phyloP scores from a whole-genome alignment of 2,113 vertebrate species.

The Tapirus terrestris region DNA sequence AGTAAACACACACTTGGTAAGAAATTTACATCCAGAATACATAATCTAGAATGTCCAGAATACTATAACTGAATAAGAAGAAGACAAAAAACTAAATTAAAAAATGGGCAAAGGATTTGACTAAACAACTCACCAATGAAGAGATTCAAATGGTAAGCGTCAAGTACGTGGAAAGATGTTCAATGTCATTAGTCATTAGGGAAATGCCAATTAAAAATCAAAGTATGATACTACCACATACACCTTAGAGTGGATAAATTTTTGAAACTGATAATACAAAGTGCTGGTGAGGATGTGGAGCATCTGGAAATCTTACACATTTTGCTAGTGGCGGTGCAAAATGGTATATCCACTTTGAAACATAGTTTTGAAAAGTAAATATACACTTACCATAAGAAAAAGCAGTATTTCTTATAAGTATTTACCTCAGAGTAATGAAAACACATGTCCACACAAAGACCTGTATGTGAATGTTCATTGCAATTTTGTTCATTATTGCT shows the following conservation, averaged over 20 bases:
- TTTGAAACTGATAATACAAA: neutral
- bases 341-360: neutral
- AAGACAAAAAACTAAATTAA: neutral
- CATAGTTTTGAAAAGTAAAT: neutral
- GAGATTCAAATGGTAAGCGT: neutral
- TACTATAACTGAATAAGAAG: neutral
- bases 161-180: neutral
- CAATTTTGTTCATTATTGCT: neutral
- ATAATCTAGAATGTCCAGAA: neutral
- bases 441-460: neutral
- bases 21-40: neutral
- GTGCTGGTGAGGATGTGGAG: neutral
- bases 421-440: constrained; percentile 16
- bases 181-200: neutral
- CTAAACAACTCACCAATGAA: neutral
- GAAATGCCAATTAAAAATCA: constrained; percentile 7
- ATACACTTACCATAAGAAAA: neutral
- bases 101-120: neutral
- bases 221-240: neutral
- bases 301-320: neutral
- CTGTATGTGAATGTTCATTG: neutral
- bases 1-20: neutral
- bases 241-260: neutral
- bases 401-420: neutral
- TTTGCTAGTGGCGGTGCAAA: neutral